These are phyloP conservation scores for Amaurobius ferox DNA, from an alignment of 2,888 invertebrate genomes.

Conservation along the genomic window DNA sequence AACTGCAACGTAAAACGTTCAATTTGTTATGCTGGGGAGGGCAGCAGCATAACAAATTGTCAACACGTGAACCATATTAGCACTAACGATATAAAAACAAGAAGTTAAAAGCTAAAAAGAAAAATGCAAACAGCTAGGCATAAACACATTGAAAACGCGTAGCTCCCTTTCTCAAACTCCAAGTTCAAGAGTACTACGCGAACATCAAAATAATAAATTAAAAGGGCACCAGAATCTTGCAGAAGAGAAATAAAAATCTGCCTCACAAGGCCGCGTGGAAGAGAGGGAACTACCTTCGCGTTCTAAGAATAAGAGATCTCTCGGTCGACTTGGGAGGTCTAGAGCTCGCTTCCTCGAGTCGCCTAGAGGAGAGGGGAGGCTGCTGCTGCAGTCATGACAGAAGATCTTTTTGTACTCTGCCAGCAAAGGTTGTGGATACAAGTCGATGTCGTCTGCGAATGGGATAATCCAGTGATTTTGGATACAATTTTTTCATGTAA, in stretches of 20 bases:
- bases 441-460: neutral
- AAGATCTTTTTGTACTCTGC: neutral
- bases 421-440: neutral
- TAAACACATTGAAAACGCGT: neutral
- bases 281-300: constrained; percentile 13
- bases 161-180: neutral
- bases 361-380: neutral
- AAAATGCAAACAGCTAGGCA: neutral
- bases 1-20: too few species aligned
- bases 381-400: constrained; percentile 3
- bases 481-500: too few species aligned
- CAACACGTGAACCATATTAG: too few species aligned
- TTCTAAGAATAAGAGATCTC: constrained; percentile 31
- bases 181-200: constrained; percentile 30
- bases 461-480: neutral
- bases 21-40: too few species aligned
- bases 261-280: constrained; percentile 15
- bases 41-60: too few species aligned
- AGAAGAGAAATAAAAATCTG: constrained; percentile 17
- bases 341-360: neutral
- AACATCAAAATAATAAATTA: constrained; percentile 1
- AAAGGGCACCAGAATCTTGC: constrained; percentile 2
- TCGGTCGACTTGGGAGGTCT: constrained; percentile 24
- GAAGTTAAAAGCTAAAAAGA: neutral
- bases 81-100: too few species aligned